Base-by-base conservation (phyloP, 2,888 invertebrate genomes). In the Onchidella celtica region DNA sequence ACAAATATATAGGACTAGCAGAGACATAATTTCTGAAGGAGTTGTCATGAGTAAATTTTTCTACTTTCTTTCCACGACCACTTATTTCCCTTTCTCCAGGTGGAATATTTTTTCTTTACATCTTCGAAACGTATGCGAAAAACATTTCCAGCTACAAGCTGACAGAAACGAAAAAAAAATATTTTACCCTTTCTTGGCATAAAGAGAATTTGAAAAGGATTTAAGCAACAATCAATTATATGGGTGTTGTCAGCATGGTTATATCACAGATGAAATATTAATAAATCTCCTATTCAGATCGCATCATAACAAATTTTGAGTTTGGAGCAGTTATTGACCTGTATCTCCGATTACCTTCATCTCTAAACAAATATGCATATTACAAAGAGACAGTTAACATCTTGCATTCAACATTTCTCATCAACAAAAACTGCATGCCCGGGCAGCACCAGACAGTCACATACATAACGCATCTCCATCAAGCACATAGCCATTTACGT, bases 191-290 rank as follows among this genome's bases (percentile, higher is more conserved):
- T 47, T 17, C 6, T 11, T 6, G 17, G 9, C 6, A 47, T 47
- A 17, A 17, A 17, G 47, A 17, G 17, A 11, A 11, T 47, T 47
- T 47, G 6, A 6, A 47, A 47, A 47, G 47, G 47, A 47, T 17
- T 47, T 6, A 47, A 17, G 47, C 47, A 47, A 47, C 47, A 6
- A 11, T 47, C 6, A 11, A 47, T 47, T 47, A n/a, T n/a, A n/a
- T n/a, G n/a, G n/a, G 47, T 47, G 47, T 47, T 17, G 47, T 47
- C 47, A 47, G 47, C n/a, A n/a, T n/a, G n/a, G n/a, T n/a, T 47
- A 34, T 72, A 72, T 72, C 72, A 72, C 72, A 72, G 72, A 72
- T 57, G 57, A 47, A 4, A 57, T 72, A 57, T 17, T n/a, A n/a
- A n/a, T n/a, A n/a, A n/a, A n/a, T 32, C 72, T 72, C 72, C 34